Evolutionary conservation across 1,140 invertebrate species (phyloP).

Genomic region (Stenopsyche tienmushanensis): DNA sequence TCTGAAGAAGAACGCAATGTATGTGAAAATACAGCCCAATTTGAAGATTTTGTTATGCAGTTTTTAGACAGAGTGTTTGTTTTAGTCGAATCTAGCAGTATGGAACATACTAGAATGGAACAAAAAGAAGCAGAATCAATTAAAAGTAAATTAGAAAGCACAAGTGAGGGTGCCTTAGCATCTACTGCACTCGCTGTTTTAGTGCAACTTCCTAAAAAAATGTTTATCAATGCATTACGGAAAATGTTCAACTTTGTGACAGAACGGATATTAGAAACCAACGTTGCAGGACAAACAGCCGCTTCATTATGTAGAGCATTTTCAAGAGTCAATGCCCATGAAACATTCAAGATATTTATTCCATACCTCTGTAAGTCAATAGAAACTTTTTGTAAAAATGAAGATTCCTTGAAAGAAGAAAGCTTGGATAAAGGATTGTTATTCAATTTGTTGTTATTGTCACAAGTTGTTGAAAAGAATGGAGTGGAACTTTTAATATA

Average conservation of each 20-base stretch:
- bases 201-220: constrained; percentile 55
- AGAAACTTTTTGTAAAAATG: constrained; percentile 56
- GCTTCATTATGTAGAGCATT: constrained; percentile 70
- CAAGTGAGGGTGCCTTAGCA: constrained; percentile 69
- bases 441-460: constrained; percentile 75
- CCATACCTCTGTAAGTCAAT: constrained; percentile 68
- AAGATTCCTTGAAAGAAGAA: constrained; percentile 64
- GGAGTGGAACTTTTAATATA: constrained; percentile 64
- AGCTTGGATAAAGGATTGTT: constrained; percentile 76
- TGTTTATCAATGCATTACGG: constrained; percentile 68
- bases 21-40: constrained; percentile 76
- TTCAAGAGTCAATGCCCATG: constrained; percentile 65
- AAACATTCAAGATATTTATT: constrained; percentile 70
- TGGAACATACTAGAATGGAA: constrained; percentile 67
- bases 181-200: constrained; percentile 68
- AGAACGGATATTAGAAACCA: constrained; percentile 74
- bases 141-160: constrained; percentile 68
- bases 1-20: constrained; percentile 75
- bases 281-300: constrained; percentile 77
- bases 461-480: constrained; percentile 67
- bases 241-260: constrained; percentile 75
- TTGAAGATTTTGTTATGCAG: constrained; percentile 87
- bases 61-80: constrained; percentile 78
- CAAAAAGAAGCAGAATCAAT: constrained; percentile 58
- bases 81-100: constrained; percentile 71